A percentile compares a stretch with the other conserved stretches of the same genome.
Evolutionary conservation across 2,113 vertebrate species (phyloP).

Genomic region (Pithys albifrons): DNA sequence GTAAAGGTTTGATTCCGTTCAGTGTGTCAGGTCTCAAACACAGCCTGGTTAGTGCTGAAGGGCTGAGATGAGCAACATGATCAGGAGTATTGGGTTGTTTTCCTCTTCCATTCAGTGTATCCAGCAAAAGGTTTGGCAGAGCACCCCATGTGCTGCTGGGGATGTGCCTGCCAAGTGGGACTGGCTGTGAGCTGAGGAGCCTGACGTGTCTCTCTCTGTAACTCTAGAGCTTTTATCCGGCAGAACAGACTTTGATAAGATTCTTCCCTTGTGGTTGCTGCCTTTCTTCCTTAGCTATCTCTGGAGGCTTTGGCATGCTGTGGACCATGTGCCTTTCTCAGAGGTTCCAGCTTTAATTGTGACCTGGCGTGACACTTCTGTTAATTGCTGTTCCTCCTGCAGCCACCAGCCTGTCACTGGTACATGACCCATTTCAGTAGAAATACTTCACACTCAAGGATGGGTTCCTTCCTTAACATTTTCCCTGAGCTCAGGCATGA

Average conservation of each 20-base stretch:
- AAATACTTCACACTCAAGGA: not conserved
- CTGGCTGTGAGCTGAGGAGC: not conserved
- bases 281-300: not conserved
- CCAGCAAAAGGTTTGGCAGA: not conserved
- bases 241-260: not conserved
- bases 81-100: not conserved
- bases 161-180: not conserved
- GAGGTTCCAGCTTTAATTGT: not conserved
- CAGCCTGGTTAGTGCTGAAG: not conserved
- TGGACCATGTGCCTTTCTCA: not conserved
- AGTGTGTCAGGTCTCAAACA: not conserved
- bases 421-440: not conserved
- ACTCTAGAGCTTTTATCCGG: not conserved
- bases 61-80: not conserved
- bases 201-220: not conserved
- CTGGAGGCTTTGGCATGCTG: not conserved
- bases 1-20: constrained; percentile 38
- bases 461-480: not conserved
- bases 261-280: not conserved
- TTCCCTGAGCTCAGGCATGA: not conserved
- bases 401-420: not conserved
- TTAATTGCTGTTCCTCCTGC: not conserved
- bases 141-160: not conserved
- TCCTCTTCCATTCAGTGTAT: not conserved
- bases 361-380: not conserved